Base-by-base conservation (phyloP, 2,888 invertebrate species). In the Brachypterus glaber region DNA sequence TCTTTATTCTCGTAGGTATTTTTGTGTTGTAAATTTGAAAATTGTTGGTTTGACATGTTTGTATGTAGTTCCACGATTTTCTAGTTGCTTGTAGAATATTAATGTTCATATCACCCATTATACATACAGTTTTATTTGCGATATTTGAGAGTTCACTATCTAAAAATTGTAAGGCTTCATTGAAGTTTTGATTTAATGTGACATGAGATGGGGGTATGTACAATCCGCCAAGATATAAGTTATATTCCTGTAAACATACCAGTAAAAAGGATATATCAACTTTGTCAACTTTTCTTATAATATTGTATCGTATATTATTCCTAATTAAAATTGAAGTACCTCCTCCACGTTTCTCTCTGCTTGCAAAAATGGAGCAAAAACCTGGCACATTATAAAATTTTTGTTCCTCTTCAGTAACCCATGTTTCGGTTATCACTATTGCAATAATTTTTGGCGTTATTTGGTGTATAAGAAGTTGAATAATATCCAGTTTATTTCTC, bases 81-180 rank as follows among this genome's bases (percentile, higher is more conserved):
- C 21, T 21, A 21, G 21, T 21, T 21, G 21, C 21, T 21, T 21
- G 21, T 9, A 21, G 9, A 9, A 21, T 21, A 21, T 21, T 21
- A 21, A 21, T 21, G 9, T 21, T 21, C 21, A 21, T 21, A 21
- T 21, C 21, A 21, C 21, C 21, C 21, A 21, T 21, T 21, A 21
- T 21, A 21, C 21, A 21, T 21, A 21, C 21, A 21, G 21, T 21
- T 21, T 21, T 21, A 21, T 21, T 7, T 21, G 21, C 21, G 21
- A 21, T 21, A 21, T 21, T 21, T 21, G 21, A 21, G 5, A 21
- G 21, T 21, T 21, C 21, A 21, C 9, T 9, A 21, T 21, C 21
- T 21, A 21, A 21, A 21, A 21, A 21, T 21, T 21, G 21, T 21
- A 21, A 21, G 21, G 21, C 21, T 21, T 21, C 21, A 21, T 21